A percentile compares a stretch with the other conserved stretches of the same genome.
Evolutionary conservation across 2,113 vertebrate genomes (phyloP).

Genomic region (Ascaphus truei): DNA sequence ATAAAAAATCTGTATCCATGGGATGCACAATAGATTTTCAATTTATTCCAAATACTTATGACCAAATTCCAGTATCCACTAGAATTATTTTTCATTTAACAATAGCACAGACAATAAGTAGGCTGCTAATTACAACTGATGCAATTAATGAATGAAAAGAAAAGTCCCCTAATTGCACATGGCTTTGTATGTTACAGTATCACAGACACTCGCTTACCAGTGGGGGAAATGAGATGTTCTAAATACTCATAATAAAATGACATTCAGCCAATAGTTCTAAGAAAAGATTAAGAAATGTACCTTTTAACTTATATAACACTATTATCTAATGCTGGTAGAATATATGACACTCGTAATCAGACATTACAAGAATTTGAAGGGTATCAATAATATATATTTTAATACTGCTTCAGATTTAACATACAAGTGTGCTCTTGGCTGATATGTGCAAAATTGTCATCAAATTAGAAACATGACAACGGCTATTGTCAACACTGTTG

Average conservation of each 20-base stretch:
- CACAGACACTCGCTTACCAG: neutral
- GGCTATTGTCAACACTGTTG: no score
- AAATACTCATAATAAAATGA: neutral
- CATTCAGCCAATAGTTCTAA: neutral
- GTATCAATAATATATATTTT: no score
- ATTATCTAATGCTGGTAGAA: no score
- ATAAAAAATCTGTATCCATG: conserved; percentile 35
- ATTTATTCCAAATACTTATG: conserved; percentile 50
- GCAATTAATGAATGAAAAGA: conserved; percentile 12
- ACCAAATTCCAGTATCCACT: conserved; percentile 40
- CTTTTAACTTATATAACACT: no score
- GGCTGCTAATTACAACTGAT: conserved; percentile 39
- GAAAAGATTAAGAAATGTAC: neutral
- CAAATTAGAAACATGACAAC: no score
- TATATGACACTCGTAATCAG: no score
- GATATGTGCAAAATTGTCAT: no score
- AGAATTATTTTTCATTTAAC: conserved; percentile 38
- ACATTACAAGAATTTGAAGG: no score
- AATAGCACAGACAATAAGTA: conserved; percentile 22
- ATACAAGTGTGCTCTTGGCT: no score
- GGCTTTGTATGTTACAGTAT: neutral
- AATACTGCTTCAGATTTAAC: no score
- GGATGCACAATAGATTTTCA: conserved; percentile 40
- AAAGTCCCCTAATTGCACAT: conserved; percentile 26
- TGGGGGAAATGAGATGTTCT: conserved; percentile 2